phyloP scores from a whole-genome alignment of 2,797 vertebrate genomes.

The Amblyraja radiata region DNA sequence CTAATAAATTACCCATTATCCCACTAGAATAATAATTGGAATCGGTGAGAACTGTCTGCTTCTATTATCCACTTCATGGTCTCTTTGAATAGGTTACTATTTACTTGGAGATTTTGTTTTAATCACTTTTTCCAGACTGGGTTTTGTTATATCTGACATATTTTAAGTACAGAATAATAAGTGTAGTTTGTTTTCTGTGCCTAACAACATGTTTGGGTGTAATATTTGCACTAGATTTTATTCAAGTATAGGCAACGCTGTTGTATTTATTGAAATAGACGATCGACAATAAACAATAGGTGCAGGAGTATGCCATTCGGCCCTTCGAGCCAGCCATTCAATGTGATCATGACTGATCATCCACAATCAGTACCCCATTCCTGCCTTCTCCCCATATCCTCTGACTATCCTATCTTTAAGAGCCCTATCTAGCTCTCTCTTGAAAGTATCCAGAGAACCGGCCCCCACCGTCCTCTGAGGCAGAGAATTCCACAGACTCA shows the following conservation, averaged over 20 bases:
- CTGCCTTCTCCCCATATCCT: too few relatives aligned
- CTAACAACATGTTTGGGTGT: not conserved
- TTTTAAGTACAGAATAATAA: not conserved
- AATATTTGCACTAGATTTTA: conserved; percentile 15
- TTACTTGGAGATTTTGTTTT: not conserved
- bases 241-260: not conserved
- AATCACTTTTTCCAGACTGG: not conserved
- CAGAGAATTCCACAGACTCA: too few relatives aligned
- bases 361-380: too few relatives aligned
- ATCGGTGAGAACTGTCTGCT: not conserved
- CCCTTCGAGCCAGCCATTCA: too few relatives aligned
- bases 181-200: not conserved
- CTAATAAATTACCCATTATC: not conserved
- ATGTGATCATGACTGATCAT: too few relatives aligned
- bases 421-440: too few relatives aligned
- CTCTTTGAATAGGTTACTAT: not conserved
- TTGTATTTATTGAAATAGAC: not conserved
- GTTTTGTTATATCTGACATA: not conserved
- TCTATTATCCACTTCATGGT: not conserved
- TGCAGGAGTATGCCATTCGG: too few relatives aligned
- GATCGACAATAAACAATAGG: too few relatives aligned
- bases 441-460: too few relatives aligned
- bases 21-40: not conserved
- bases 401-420: too few relatives aligned
- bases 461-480: too few relatives aligned